Percentiles rank a stretch among this genome's conserved stretches.
These are phyloP conservation scores for Valencia hispanica DNA, from an alignment of 2,797 vertebrate species.

Conservation along the genomic window DNA sequence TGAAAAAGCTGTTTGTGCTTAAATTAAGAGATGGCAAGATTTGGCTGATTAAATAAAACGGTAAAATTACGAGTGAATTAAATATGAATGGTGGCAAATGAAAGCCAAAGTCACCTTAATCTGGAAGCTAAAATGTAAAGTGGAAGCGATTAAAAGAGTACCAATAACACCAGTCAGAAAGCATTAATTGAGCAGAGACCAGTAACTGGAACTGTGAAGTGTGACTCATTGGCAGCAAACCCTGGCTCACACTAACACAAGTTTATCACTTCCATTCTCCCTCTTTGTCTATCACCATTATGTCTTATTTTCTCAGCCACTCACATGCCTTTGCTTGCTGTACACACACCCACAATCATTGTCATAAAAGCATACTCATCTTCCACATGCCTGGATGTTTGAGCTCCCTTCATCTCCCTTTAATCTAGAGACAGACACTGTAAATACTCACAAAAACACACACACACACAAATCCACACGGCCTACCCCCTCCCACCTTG, in stretches of 20 bases:
- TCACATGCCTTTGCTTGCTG: neutral
- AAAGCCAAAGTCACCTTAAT: neutral
- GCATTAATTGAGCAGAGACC: constrained; percentile 20
- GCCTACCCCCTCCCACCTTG: constrained; percentile 31
- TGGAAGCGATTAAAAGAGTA: constrained; percentile 36
- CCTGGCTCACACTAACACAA: neutral
- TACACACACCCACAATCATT: constrained; percentile 11
- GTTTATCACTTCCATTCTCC: constrained; percentile 1
- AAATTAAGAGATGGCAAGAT: neutral
- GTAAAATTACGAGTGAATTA: neutral
- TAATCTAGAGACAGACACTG: constrained; percentile 1
- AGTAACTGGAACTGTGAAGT: neutral
- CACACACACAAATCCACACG: constrained; percentile 21
- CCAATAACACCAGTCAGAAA: constrained; percentile 68
- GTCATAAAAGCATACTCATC: neutral
- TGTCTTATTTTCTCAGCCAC: constrained; percentile 18
- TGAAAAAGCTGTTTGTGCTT: neutral
- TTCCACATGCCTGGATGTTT: constrained; percentile 4
- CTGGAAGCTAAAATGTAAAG: neutral
- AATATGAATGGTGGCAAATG: neutral
- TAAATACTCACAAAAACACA: constrained; percentile 17
- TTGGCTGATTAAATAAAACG: neutral
- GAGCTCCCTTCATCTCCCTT: constrained; percentile 1
- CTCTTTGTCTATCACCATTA: constrained; percentile 16
- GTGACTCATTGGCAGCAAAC: constrained; percentile 2